phyloP scores from a whole-genome alignment of 2,797 vertebrate genomes.

The Rhabdophis nuchalis region DNA sequence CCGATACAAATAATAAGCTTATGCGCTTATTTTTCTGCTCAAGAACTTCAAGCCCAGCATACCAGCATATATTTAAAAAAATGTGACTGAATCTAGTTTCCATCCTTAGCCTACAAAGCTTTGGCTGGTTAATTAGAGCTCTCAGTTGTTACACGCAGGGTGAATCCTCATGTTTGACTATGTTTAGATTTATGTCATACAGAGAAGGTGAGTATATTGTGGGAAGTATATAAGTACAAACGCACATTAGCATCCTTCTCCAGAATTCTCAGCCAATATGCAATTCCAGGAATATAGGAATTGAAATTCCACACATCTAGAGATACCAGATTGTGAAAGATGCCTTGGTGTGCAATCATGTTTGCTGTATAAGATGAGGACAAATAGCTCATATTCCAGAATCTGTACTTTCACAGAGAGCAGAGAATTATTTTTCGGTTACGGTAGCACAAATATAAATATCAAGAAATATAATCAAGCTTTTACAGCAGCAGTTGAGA shows the following conservation, averaged over 20 bases:
- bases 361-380: background rate
- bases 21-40: slow-evolving; percentile 18
- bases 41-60: slow-evolving; percentile 25
- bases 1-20: background rate
- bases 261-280: background rate
- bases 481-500: background rate
- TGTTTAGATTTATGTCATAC: background rate
- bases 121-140: no score
- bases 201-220: background rate
- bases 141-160: background rate
- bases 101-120: background rate
- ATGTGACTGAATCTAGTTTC: background rate
- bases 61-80: background rate
- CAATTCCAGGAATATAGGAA: background rate
- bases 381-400: background rate
- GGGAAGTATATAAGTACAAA: background rate
- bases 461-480: background rate
- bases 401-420: background rate
- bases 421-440: background rate
- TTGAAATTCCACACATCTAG: background rate
- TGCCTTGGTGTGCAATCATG: background rate
- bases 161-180: background rate
- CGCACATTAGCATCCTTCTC: background rate
- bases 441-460: background rate
- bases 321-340: background rate